Evolutionary conservation across 2,888 invertebrate species (phyloP), one percentile per base, ranked within the genome.

Genomic region (Apotomis capreana): DNA sequence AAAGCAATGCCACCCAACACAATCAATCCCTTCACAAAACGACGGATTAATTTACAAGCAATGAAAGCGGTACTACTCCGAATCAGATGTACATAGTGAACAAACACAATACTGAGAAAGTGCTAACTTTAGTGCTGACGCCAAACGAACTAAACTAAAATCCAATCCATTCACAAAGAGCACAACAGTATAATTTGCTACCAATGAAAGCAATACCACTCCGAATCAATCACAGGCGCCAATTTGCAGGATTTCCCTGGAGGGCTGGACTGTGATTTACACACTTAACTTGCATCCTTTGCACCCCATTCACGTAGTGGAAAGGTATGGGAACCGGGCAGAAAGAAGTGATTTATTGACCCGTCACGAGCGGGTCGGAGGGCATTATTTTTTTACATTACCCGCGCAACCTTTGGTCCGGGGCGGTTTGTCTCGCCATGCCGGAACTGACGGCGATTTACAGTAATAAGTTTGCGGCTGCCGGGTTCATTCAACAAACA

Each of bases 311-410:
- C 72, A 72, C 72, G 72, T 72, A 72, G 61, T 59, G 70, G 70
- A 44, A 64, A 70, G 70, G 61, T 67, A 67, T 52, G 59, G 65
- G 70, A 61, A 57, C 67, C 37, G 67, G 61, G 70, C 49, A 68
- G 67, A 68, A 68, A 61, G 57, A 71, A 68, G 71, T 71, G 71
- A 71, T 71, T 68, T 72, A 72, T 72, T 61, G 10, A 63, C 68
- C 72, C 72, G 68, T 72, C 68, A 72, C 52, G 15, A 52, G 46
- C 52, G 63, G 72, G 72, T 63, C 72, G 72, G 58, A 15, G 58
- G 63, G 72, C 63, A 68, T 72, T 63, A 72, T 72, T 72, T 72
- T 72, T 72, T 68, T 59, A 68, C 62, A 72, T 72, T 68, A 68
- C 72, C 65, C 54, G 37, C 62, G 12, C 52, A 68, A 68, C 72